These are phyloP conservation scores for Trachymyrmex septentrionalis DNA, from an alignment of 1,140 invertebrate genomes.

Conservation along the genomic window DNA sequence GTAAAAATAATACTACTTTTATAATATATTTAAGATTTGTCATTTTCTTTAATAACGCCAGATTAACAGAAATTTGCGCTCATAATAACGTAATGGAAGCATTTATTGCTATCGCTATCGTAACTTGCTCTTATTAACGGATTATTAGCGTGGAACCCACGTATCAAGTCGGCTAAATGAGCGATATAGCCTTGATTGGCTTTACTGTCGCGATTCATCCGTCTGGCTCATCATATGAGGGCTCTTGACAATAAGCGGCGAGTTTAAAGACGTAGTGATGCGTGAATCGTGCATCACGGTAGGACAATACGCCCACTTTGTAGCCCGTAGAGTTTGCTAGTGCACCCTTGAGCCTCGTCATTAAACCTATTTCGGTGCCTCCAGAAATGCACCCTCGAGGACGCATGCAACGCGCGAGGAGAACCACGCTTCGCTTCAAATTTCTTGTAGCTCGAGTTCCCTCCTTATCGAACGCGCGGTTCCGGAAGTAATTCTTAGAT, in stretches of 20 bases:
- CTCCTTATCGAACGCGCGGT: conserved; percentile 3
- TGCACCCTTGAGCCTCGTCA: conserved; percentile 46
- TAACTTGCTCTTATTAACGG: conserved; percentile 8
- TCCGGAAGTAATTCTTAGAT: conserved; percentile 12
- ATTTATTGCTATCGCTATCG: background rate
- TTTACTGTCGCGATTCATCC: conserved; percentile 28
- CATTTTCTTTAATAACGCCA: background rate
- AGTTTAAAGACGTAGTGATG: conserved; percentile 46
- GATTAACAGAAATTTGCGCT: background rate
- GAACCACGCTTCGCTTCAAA: conserved; percentile 16
- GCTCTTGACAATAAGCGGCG: conserved; percentile 30
- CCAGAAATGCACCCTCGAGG: conserved; percentile 47
- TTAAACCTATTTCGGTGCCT: conserved; percentile 59
- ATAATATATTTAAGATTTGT: background rate
- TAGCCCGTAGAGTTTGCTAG: conserved; percentile 46
- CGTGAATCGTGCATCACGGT: conserved; percentile 52
- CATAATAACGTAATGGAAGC: background rate
- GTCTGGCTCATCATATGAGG: conserved; percentile 21
- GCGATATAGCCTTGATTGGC: conserved; percentile 39
- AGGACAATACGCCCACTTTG: conserved; percentile 63
- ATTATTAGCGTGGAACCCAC: conserved; percentile 42
- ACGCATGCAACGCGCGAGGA: background rate
- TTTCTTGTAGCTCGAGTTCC: conserved; percentile 28
- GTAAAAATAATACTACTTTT: background rate
- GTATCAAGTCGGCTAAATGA: conserved; percentile 21